Evolutionary conservation across 2,888 invertebrate species (phyloP), one percentile per base, ranked within the genome.

Genomic region (Eupelmus urozonus): DNA sequence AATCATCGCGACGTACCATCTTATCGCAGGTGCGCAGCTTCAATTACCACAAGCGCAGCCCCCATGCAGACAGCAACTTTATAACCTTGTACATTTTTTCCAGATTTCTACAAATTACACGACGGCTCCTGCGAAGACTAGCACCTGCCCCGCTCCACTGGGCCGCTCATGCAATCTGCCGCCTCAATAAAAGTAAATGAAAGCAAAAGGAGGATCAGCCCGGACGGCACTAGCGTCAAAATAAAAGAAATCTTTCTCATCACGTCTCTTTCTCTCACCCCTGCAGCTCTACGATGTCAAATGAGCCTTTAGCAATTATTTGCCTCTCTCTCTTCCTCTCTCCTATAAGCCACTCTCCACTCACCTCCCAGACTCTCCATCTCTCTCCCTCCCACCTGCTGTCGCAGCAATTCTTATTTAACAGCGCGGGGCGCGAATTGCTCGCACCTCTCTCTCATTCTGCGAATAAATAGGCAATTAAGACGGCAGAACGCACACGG

Each of bases 41-140:
- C 13, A 45, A 45, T 45, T 9, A 45, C 2, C 45, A 16, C 16
- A 45, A 45, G 2, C 16, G 9, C 9, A 34, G 9, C 16, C 2
- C 13, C 13, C 13, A 45, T 13, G 16, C 45, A 45, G 16, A 45
- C 4, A 45, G 45, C 4, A 45, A 49, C 59, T 60, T 55, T 55
- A 57, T 5, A 18, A 29, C 5, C 2, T 65, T 29, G 16, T 49
- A 1, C 7, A 16, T 63, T 25, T 62, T 67, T 80, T 77, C 3
- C 81, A 88, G 88, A 85, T 86, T 88, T 85, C 76, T 88, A 88
- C 81, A 88, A 87, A 83, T 78, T 88, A 18, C 83, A 81, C 42
- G 85, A 88, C n/a, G 88, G 88, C 3, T 72, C 82, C 23, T 88
- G 88, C 72, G 83, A 73, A 81, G 25, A 40, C 59, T 45, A 40